Evolutionary conservation across 1,140 invertebrate species (phyloP).

Genomic region (Drosophila lowei): DNA sequence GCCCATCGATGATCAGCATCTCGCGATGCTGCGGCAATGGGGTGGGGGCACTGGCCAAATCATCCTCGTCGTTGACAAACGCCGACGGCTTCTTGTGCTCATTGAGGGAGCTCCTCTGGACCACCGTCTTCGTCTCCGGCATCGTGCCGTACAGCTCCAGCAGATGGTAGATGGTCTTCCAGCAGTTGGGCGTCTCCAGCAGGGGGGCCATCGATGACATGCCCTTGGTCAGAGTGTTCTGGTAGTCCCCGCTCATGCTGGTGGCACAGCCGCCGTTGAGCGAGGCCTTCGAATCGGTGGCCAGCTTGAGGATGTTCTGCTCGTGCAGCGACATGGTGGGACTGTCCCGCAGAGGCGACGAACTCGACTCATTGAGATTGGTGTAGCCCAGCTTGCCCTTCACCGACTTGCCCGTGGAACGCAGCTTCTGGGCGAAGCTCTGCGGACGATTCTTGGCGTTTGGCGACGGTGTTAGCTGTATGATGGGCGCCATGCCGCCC

Average conservation of each 20-base stretch:
- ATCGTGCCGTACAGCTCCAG: slow-evolving; percentile 96
- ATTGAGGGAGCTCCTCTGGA: slow-evolving; percentile 83
- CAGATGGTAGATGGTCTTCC: slow-evolving; percentile 96
- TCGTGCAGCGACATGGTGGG: slow-evolving; percentile 86
- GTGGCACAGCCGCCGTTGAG: slow-evolving; percentile 77
- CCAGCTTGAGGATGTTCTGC: slow-evolving; percentile 84
- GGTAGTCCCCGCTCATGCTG: slow-evolving; percentile 75
- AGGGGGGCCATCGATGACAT: slow-evolving; percentile 55
- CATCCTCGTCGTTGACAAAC: slow-evolving; percentile 84
- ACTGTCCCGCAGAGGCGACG: slow-evolving; percentile 88
- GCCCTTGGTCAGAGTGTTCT: slow-evolving; percentile 72
- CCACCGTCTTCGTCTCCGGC: slow-evolving; percentile 94
- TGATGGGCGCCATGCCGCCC: slow-evolving; percentile 66
- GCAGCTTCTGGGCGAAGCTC: slow-evolving; percentile 93
- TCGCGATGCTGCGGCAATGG: slow-evolving; percentile 83
- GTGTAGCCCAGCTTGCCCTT: slow-evolving; percentile 87
- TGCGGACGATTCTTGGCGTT: slow-evolving; percentile 89
- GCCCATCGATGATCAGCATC: slow-evolving; percentile 57
- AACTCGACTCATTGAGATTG: slow-evolving; percentile 84
- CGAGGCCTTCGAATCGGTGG: slow-evolving; percentile 77
- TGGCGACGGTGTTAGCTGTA: slow-evolving; percentile 85
- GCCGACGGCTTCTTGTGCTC: slow-evolving; percentile 58
- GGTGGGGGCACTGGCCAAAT: slow-evolving; percentile 84
- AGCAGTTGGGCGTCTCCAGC: slow-evolving; percentile 90
- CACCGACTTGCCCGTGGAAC: slow-evolving; percentile 92